phyloP scores from a whole-genome alignment of 2,888 invertebrate species.

The Norana najaformis region DNA sequence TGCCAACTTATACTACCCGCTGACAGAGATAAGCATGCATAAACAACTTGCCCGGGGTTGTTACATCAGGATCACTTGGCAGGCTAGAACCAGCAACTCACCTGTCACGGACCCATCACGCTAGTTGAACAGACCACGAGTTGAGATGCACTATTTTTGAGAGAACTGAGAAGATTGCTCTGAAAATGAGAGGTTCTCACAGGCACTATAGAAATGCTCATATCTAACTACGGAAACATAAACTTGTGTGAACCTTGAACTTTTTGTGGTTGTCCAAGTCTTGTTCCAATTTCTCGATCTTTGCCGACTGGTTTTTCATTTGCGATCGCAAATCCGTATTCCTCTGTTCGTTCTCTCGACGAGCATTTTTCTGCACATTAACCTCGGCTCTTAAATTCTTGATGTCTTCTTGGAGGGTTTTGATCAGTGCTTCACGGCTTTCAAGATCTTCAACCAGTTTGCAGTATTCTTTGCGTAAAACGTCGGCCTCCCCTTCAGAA shows the following conservation, averaged over 20 bases:
- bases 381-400: neutral
- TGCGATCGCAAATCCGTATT: neutral
- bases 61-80: no score
- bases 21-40: no score
- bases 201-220: no score
- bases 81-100: no score
- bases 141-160: no score
- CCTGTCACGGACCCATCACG: no score
- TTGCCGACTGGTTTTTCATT: neutral
- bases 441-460: neutral
- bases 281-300: conserved; percentile 17
- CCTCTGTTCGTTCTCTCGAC: neutral
- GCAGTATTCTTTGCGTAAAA: neutral
- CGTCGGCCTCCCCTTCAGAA: neutral
- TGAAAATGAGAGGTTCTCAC: no score
- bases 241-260: neutral
- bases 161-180: no score
- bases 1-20: no score
- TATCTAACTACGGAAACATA: neutral
- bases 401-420: neutral
- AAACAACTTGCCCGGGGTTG: no score
- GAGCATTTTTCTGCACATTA: neutral
- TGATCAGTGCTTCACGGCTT: neutral
- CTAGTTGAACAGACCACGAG: no score
- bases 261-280: neutral